Percentiles rank a stretch among this genome's conserved stretches.
Conservation (phyloP, 1,140 invertebrate species). For the Calephelis virginiensis region DNA sequence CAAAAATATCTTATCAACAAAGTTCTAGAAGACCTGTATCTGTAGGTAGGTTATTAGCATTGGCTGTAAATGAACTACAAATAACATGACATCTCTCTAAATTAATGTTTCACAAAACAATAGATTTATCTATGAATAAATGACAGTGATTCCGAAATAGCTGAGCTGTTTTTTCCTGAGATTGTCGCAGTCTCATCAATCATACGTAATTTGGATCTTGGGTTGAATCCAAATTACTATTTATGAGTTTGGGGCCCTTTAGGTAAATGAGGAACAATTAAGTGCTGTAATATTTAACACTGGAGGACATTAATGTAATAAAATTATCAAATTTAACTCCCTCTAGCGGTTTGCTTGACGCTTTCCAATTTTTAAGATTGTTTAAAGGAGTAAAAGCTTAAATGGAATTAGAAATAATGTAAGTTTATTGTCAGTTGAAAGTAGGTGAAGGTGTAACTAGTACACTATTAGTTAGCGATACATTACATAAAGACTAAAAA, state of each 20-base stretch:
- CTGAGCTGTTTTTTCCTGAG: slow-evolving; percentile 4
- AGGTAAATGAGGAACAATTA: slow-evolving; percentile 18
- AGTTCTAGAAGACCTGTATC: no score
- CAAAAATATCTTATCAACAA: no score
- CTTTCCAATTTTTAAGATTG: no score
- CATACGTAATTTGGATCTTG: slow-evolving; percentile 16
- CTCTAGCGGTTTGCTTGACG: background rate
- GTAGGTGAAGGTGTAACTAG: no score
- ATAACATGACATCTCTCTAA: background rate
- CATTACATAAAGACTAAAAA: no score
- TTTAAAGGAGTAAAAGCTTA: no score
- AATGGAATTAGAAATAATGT: no score
- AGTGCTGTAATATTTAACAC: slow-evolving; percentile 3
- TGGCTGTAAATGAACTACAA: background rate
- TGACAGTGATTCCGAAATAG: background rate
- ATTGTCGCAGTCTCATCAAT: slow-evolving; percentile 11
- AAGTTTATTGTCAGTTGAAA: no score
- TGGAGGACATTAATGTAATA: slow-evolving; percentile 1
- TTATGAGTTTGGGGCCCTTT: slow-evolving; percentile 16
- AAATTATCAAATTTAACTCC: slow-evolving; percentile 8
- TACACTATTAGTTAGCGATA: no score
- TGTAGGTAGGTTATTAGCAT: no score
- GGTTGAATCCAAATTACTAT: slow-evolving; percentile 16
- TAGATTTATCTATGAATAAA: background rate
- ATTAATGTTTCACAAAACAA: no score